A percentile compares a stretch with the other conserved stretches of the same genome.
These are phyloP conservation scores for Troides oblongomaculatus DNA, from an alignment of 2,888 invertebrate genomes.

Conservation along the genomic window DNA sequence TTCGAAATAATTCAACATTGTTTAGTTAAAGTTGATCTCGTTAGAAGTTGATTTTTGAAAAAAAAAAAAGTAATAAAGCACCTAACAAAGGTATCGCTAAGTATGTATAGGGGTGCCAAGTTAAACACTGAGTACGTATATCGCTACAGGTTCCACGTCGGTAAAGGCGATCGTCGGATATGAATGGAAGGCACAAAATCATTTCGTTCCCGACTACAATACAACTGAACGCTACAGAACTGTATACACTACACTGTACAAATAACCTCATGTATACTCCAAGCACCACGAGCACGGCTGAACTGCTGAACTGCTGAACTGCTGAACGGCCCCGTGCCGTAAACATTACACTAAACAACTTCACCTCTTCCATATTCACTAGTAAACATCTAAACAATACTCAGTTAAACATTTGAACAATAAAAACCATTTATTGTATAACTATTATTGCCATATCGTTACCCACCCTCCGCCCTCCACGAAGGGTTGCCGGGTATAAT, in stretches of 20 bases:
- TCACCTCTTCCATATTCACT: slow-evolving; percentile 46
- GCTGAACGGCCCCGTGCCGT: no score
- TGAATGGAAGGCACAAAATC: slow-evolving; percentile 76
- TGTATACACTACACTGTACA: slow-evolving; percentile 41
- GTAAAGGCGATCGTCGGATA: slow-evolving; percentile 74
- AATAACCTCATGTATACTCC: slow-evolving; percentile 45
- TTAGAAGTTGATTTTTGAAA: slow-evolving; percentile 22
- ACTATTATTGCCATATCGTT: slow-evolving; percentile 75
- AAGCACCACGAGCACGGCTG: slow-evolving; percentile 59
- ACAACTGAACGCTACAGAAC: slow-evolving; percentile 41
- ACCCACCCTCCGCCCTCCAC: slow-evolving; percentile 45
- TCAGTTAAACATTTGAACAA: slow-evolving; percentile 68
- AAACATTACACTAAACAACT: slow-evolving; percentile 61
- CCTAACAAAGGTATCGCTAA: slow-evolving; percentile 19
- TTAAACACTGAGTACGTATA: slow-evolving; percentile 63
- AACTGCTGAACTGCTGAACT: no score
- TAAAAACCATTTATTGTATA: slow-evolving; percentile 62
- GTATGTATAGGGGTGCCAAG: slow-evolving; percentile 45
- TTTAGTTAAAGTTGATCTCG: slow-evolving; percentile 52
- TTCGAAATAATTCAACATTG: slow-evolving; percentile 71
- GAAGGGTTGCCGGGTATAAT: slow-evolving; percentile 30
- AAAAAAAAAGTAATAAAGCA: slow-evolving; percentile 18
- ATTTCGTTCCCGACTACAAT: slow-evolving; percentile 31
- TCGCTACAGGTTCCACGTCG: slow-evolving; percentile 62
- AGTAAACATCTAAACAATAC: slow-evolving; percentile 53